Percentiles rank a stretch among this genome's conserved stretches.
phyloP scores from a whole-genome alignment of 92 coral and sea anemone species.

The Porites evermanni region DNA sequence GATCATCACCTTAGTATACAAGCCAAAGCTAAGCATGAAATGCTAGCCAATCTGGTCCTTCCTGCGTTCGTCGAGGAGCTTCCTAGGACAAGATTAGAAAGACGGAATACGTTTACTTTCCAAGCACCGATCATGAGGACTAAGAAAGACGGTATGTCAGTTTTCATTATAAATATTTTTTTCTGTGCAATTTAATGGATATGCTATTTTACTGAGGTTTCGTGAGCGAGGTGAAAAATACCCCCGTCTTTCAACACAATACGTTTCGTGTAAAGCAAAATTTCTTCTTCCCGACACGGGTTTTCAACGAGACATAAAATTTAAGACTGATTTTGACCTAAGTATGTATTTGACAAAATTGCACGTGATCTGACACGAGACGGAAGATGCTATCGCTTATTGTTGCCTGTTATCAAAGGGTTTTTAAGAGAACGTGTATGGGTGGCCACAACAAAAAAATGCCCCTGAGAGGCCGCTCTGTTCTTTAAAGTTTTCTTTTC shows the following conservation, averaged over 20 bases:
- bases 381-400: not conserved
- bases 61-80: slow-evolving; percentile 77
- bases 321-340: too few species aligned
- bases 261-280: too few species aligned
- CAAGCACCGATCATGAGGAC: slow-evolving; percentile 75
- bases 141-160: slow-evolving; percentile 88
- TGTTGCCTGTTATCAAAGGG: too few species aligned
- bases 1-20: slow-evolving; percentile 86
- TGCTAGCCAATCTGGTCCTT: slow-evolving; percentile 94
- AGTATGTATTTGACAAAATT: too few species aligned
- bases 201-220: not conserved
- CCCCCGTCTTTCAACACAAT: too few species aligned
- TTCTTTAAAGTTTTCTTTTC: too few species aligned
- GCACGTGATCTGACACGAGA: not conserved
- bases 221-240: not conserved
- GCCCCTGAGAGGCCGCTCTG: too few species aligned
- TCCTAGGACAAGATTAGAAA: slow-evolving; percentile 60
- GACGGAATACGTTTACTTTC: slow-evolving; percentile 83
- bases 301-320: too few species aligned
- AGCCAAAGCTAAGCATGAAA: slow-evolving; percentile 93
- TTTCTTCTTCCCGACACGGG: too few species aligned
- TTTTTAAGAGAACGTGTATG: too few species aligned
- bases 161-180: too few species aligned
- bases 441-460: too few species aligned
- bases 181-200: not conserved